Conservation (phyloP, 2,888 invertebrate genomes). For the Lamellibrachia satsuma region DNA sequence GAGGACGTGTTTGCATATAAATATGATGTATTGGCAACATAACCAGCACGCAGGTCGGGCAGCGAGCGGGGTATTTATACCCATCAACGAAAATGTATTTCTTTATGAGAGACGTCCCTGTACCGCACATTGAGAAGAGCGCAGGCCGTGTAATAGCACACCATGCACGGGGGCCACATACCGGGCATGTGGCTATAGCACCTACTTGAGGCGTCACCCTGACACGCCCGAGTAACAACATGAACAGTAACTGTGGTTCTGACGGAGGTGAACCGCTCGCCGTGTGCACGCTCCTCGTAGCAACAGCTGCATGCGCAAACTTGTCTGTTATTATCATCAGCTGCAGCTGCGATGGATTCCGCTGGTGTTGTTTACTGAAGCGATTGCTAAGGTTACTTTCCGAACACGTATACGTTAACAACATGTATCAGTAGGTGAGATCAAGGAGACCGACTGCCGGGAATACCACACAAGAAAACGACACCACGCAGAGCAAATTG, state of each 20-base stretch:
- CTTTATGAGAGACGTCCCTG: neutral
- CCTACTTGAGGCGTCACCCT: neutral
- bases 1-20: neutral
- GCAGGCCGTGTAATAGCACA: neutral
- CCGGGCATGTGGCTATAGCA: neutral
- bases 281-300: neutral
- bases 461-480: neutral
- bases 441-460: neutral
- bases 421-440: neutral
- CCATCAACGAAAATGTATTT: neutral
- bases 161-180: neutral
- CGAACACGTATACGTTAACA: neutral
- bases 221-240: neutral
- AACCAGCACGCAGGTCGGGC: neutral
- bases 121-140: neutral
- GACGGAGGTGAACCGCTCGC: neutral
- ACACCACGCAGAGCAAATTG: neutral
- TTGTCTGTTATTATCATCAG: neutral
- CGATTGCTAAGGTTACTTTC: neutral
- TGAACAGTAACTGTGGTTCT: neutral
- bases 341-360: neutral
- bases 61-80: neutral
- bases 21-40: neutral
- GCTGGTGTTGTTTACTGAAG: neutral
- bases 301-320: neutral